Evolutionary conservation across 2,797 vertebrate species (phyloP), one percentile per base, ranked within the genome.

Genomic region (Scomberomorus guttatus): DNA sequence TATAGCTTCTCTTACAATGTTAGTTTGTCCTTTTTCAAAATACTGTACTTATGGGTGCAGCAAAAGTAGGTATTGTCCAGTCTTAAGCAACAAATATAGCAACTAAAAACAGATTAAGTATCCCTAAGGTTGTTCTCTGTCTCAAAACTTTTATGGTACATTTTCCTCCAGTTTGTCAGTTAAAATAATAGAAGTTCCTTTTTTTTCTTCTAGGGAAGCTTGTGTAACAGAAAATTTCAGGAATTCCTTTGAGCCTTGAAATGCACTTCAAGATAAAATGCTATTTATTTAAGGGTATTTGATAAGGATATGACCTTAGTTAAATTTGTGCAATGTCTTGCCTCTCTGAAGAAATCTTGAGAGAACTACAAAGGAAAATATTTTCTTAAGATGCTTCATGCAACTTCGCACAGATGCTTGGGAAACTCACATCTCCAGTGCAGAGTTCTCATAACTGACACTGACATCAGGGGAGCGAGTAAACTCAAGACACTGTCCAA

Each of bases 251-350:
- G 14, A 75, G 18, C 17, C 22, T 37, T 56, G 11, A 57, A 61
- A 75, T 64, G 4, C 15, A 29, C 42, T 14, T 71, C 4, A 17
- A 51, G 32, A 57, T 34, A 14, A 58, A 59, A 46, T 7, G 15
- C 44, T 59, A 59, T 37, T 66, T 57, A 56, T 71, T 69, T n/a
- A 72, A 56, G 9, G 22, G 64, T 27, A 66, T 60, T 20, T 79
- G 12, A 64, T 57, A 32, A 56, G 27, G 34, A 81, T 12, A 44
- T 44, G 61, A 61, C 24, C 13, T 0, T 42, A 55, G 63, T 62
- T 42, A 3, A 39, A 65, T 58, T 58, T 75, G 55, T 29, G 29
- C 32, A 64, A 72, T 32, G 20, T 13, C 22, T 63, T 57, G n/a
- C n/a, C n/a, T 70, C 37, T 12, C 44, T 75, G 60, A 71, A 58